Conservation (phyloP, 2,888 invertebrate species). For the Limnephilus marmoratus region DNA sequence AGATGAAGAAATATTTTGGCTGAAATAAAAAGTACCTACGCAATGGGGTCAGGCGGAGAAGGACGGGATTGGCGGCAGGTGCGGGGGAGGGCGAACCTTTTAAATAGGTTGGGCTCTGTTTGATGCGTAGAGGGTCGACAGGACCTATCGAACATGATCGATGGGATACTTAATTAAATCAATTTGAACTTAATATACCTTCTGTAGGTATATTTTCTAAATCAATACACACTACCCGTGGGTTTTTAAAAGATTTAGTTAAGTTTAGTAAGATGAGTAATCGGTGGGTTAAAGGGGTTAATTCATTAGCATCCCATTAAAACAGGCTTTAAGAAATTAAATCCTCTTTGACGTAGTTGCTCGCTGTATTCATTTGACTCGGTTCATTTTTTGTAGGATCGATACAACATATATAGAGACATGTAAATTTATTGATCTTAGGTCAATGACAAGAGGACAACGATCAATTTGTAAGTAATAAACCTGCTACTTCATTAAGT, state of each 20-base stretch:
- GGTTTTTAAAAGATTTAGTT: neutral
- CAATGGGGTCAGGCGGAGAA: neutral
- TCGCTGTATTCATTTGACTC: no score
- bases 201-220: neutral
- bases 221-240: neutral
- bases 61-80: no score
- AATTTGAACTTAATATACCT: neutral
- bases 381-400: no score
- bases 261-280: neutral
- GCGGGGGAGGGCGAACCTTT: neutral
- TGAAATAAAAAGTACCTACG: slow-evolving; percentile 12
- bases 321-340: no score
- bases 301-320: neutral
- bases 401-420: neutral
- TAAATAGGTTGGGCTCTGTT: neutral
- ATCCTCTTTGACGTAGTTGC: no score
- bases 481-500: no score
- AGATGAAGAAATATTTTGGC: slow-evolving; percentile 27
- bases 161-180: neutral
- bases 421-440: neutral
- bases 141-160: neutral
- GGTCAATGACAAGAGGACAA: no score
- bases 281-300: neutral
- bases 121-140: neutral
- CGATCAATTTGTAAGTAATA: no score